Evolutionary conservation across 2,888 invertebrate species (phyloP), one percentile per base, ranked within the genome.

Genomic region (Oegoconia quadripuncta): DNA sequence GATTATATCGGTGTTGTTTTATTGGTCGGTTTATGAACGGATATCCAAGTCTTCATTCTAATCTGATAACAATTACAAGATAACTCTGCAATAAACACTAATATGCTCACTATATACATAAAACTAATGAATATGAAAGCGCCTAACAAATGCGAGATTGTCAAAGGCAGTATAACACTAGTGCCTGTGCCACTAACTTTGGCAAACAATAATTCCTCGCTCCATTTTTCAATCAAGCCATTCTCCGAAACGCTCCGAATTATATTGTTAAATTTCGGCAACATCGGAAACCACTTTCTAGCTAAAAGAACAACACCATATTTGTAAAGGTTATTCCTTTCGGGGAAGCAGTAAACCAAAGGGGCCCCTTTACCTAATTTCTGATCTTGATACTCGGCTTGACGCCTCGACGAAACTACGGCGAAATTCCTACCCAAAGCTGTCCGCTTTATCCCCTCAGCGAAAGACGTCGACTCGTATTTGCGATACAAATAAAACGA

Each of bases 181-280:
- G 71, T 50, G 12, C 64, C 71, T 47, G 74, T 74, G n/a, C 41
- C 41, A 17, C 54, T 59, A 3, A 52, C 57, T 13, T 52, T 62
- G 25, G 76, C 79, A 34, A 77, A 72, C 43, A 87, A 66, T 42
- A 84, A 47, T 53, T 88, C 88, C 29, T 74, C 65, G 49, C 76
- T 84, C 88, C 88, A 88, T 55, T 88, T 88, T 48, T 79, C 69
- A 46, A 88, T 86, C 54, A 88, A 63, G 11, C 88, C 88, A 43
- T 87, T 88, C 48, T 88, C 88, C 0, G 77, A 75, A 6, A 88
- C 77, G 35, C 86, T 82, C 1, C 88, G 74, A 33, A 88, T 87
- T 35, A 88, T 86, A 28, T 56, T 69, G 55, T 88, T 84, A 39
- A 88, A 76, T 37, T 77, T 70, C 0, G 68, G 74, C 34, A 86